Percentiles rank a stretch among this genome's conserved stretches.
Conservation (phyloP, 2,113 vertebrate species). For the Tapirus terrestris region DNA sequence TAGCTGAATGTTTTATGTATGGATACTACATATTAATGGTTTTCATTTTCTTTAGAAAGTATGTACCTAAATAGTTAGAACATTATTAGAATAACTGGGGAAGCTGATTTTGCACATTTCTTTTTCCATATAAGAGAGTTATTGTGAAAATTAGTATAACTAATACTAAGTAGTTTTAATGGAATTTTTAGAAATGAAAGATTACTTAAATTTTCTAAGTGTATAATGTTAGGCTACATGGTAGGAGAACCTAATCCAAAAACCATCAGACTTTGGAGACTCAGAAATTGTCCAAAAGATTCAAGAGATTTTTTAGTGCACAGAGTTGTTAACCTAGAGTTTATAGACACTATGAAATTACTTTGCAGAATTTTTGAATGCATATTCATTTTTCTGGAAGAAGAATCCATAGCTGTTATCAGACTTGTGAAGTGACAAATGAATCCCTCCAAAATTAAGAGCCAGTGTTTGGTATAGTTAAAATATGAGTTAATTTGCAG, state of each 20-base stretch:
- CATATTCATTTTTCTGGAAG: neutral
- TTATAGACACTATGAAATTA: neutral
- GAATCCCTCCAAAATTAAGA: neutral
- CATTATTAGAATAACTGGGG: neutral
- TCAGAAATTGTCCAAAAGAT: neutral
- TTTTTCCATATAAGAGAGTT: neutral
- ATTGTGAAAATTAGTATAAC: constrained; percentile 11
- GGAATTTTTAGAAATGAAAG: constrained; percentile 28
- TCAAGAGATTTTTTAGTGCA: neutral
- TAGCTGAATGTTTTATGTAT: neutral
- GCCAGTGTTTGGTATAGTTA: neutral
- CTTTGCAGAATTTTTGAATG: neutral
- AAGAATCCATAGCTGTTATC: neutral
- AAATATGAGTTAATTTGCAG: neutral
- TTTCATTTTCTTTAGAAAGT: constrained; percentile 38
- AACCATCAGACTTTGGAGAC: neutral
- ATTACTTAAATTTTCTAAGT: constrained; percentile 1
- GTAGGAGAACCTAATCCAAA: neutral
- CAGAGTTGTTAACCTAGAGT: neutral
- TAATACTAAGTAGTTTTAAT: neutral
- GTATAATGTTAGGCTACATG: neutral
- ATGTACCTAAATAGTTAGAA: neutral
- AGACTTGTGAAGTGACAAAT: neutral
- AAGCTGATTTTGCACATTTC: neutral
- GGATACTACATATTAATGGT: neutral